These are phyloP conservation scores for Gastrophryne carolinensis DNA, from an alignment of 2,797 vertebrate species.

Conservation along the genomic window DNA sequence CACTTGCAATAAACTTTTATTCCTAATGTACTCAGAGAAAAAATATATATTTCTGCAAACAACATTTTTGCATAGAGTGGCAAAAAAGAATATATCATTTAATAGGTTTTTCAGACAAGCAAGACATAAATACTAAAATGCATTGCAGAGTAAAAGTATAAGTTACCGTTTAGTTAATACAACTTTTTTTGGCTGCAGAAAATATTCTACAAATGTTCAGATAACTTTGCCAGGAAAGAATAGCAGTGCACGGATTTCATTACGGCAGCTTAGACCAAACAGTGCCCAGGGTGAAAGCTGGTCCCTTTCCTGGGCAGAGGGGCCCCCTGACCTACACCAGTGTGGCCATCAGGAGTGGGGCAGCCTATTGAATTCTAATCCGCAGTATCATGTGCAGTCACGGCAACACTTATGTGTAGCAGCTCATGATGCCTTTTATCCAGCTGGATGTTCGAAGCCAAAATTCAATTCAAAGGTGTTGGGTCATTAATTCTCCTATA, in stretches of 20 bases:
- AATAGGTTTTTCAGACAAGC: conserved; percentile 43
- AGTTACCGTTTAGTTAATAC: conserved; percentile 43
- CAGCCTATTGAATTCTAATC: no score
- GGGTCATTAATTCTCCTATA: no score
- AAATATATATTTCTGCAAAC: conserved; percentile 50
- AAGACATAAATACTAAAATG: conserved; percentile 41
- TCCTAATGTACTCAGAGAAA: conserved; percentile 47
- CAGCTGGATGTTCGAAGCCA: no score
- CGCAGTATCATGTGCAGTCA: no score
- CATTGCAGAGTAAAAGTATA: conserved; percentile 28
- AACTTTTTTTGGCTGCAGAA: conserved; percentile 20
- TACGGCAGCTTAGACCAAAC: neutral
- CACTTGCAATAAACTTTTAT: conserved; percentile 53
- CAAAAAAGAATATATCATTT: conserved; percentile 49
- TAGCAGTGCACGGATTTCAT: neutral
- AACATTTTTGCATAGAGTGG: conserved; percentile 49
- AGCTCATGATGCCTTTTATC: no score
- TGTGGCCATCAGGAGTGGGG: no score
- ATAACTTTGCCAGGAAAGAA: conserved; percentile 10
- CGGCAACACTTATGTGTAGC: no score
- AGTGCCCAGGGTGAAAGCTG: neutral
- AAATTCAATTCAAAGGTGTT: no score
- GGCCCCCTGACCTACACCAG: no score
- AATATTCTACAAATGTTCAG: conserved; percentile 19
- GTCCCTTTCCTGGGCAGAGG: no score